Evolutionary conservation across 2,888 invertebrate genomes (phyloP).

Genomic region (Lasioglossum malachurum): DNA sequence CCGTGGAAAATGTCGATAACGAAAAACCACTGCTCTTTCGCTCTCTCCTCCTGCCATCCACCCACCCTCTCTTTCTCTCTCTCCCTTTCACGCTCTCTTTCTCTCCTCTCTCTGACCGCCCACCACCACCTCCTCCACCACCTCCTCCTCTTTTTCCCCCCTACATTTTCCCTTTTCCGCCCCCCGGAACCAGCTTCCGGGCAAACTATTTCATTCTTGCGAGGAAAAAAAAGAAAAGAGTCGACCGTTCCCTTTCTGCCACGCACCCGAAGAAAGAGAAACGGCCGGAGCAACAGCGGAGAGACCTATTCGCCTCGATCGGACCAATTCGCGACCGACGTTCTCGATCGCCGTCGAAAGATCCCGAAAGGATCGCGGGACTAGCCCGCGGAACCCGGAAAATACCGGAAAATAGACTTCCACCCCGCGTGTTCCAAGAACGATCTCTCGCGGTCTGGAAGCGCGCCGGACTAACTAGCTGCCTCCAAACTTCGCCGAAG

Average conservation of each 20-base stretch:
- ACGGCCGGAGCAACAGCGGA: constrained; percentile 24
- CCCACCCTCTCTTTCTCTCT: constrained; percentile 27
- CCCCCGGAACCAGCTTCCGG: constrained; percentile 65
- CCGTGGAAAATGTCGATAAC: constrained; percentile 84
- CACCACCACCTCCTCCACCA: not conserved
- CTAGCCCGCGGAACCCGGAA: not conserved
- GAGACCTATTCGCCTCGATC: not conserved
- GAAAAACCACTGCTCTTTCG: constrained; percentile 81
- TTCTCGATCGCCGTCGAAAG: not conserved
- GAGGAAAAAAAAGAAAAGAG: constrained; percentile 27
- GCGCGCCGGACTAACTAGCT: not conserved
- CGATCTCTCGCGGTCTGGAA: not conserved
- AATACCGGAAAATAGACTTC: constrained; percentile 3
- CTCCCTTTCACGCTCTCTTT: constrained; percentile 25
- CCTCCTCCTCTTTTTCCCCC: constrained; percentile 17
- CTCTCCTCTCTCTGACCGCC: constrained; percentile 1
- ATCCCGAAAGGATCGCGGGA: not conserved
- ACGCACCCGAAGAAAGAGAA: constrained; percentile 15
- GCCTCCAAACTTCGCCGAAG: not conserved
- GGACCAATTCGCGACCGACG: not conserved
- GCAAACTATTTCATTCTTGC: constrained; percentile 74
- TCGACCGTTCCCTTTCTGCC: constrained; percentile 33
- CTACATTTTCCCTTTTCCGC: constrained; percentile 11
- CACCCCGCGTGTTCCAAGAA: not conserved
- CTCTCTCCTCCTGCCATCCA: constrained; percentile 41